phyloP scores from a whole-genome alignment of 2,888 invertebrate species.

The Drosophila histrio region DNA sequence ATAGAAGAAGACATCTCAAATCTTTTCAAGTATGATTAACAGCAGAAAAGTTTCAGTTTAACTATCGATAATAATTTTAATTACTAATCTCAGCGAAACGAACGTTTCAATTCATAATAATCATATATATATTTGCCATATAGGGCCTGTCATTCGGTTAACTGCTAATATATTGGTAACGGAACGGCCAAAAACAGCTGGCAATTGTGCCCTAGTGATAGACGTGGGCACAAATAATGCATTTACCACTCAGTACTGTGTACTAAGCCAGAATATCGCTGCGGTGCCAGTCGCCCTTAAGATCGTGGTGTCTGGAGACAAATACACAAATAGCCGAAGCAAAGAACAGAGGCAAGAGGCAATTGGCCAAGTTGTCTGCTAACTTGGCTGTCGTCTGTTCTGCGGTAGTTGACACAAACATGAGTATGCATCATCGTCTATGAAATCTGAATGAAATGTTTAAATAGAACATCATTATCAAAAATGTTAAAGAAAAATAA shows the following conservation, averaged over 20 bases:
- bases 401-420: constrained; percentile 14
- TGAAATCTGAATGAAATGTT: constrained; percentile 36
- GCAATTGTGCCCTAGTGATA: constrained; percentile 46
- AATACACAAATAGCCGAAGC: constrained; percentile 17
- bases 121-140: no score
- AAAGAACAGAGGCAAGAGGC: constrained; percentile 41
- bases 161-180: constrained; percentile 37
- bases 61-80: neutral
- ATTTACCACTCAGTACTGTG: constrained; percentile 39
- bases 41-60: neutral
- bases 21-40: neutral
- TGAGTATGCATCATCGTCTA: constrained; percentile 22
- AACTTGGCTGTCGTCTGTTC: constrained; percentile 40
- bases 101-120: neutral
- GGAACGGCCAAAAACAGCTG: constrained; percentile 59
- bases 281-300: constrained; percentile 53
- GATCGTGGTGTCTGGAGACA: constrained; percentile 26
- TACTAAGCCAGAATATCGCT: constrained; percentile 12
- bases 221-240: constrained; percentile 9
- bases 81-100: neutral
- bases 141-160: constrained; percentile 10
- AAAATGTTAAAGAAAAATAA: neutral
- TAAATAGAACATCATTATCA: constrained; percentile 54
- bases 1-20: neutral
- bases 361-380: constrained; percentile 17